Evolutionary conservation across 2,113 vertebrate species (phyloP).

Genomic region (Toxotes chatareus): DNA sequence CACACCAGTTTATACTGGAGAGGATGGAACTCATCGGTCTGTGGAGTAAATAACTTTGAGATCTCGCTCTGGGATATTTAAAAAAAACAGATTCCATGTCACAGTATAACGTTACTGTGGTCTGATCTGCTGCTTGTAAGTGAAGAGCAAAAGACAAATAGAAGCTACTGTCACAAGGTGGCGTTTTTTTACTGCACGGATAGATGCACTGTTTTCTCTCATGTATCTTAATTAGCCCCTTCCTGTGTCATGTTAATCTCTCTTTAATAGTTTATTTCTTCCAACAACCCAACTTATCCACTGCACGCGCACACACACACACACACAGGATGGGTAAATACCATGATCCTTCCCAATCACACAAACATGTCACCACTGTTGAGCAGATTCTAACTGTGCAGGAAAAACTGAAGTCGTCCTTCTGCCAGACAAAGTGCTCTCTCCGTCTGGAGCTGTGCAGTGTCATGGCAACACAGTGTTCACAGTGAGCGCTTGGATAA

Average conservation of each 20-base stretch:
- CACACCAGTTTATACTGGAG: neutral
- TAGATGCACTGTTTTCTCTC: neutral
- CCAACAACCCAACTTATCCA: neutral
- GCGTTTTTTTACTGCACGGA: neutral
- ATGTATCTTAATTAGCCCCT: neutral
- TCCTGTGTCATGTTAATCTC: neutral
- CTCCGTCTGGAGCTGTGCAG: neutral
- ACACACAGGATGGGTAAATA: no score
- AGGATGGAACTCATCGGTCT: neutral
- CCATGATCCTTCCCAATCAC: neutral
- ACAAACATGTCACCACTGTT: neutral
- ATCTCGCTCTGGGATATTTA: neutral
- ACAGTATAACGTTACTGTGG: neutral
- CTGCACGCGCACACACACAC: no score
- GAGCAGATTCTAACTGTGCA: neutral
- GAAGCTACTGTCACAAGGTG: neutral
- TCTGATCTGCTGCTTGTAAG: neutral
- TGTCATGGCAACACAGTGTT: neutral
- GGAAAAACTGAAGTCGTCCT: neutral
- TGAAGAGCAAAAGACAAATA: no score
- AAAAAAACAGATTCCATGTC: slow-evolving; percentile 23
- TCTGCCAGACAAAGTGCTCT: neutral
- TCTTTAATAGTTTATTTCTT: no score
- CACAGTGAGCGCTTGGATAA: neutral
- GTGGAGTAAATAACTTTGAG: slow-evolving; percentile 6